phyloP scores from a whole-genome alignment of 2,113 vertebrate genomes.

The Odocoileus hemionus region DNA sequence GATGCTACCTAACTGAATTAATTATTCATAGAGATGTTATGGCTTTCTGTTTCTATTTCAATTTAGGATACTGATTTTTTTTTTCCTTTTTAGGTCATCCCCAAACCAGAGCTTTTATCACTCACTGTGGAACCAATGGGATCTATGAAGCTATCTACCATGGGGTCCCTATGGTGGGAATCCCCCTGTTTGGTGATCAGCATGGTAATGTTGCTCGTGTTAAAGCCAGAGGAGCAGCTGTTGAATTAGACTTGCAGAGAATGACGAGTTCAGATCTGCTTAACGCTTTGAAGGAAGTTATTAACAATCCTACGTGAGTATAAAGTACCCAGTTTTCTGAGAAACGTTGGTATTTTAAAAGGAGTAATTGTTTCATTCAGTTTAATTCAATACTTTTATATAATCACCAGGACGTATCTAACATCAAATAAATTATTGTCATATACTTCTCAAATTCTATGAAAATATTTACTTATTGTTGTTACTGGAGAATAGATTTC shows the following conservation, averaged over 20 bases:
- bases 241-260: conserved; percentile 78
- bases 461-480: background rate
- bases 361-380: background rate
- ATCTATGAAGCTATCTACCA: conserved; percentile 91
- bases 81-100: conserved; percentile 82
- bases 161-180: conserved; percentile 84
- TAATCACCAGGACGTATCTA: background rate
- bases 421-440: background rate
- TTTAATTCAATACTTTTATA: background rate
- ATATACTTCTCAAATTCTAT: background rate
- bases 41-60: background rate
- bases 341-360: background rate
- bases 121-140: conserved; percentile 88
- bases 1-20: background rate
- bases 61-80: background rate
- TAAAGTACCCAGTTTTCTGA: background rate
- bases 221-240: conserved; percentile 81
- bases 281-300: conserved; percentile 81
- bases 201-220: conserved; percentile 82
- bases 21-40: background rate
- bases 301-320: conserved; percentile 85
- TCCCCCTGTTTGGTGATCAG: conserved; percentile 87
- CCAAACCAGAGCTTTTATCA: conserved; percentile 86
- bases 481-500: background rate
- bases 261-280: conserved; percentile 79